Base-by-base conservation (phyloP, 2,888 invertebrate species). In the Agrochola lychnidis region DNA sequence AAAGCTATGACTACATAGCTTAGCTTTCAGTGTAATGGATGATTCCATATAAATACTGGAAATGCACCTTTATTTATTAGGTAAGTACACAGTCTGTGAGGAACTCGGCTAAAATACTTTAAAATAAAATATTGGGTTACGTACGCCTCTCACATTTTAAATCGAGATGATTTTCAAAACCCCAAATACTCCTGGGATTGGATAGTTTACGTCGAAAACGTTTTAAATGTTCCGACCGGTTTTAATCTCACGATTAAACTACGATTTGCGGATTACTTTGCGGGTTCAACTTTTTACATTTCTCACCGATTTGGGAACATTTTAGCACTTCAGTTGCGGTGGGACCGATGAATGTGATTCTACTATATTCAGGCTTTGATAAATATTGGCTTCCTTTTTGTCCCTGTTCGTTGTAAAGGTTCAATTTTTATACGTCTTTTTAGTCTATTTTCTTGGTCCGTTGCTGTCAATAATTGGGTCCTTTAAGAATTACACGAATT, bases 121-220 rank as follows among this genome's bases (percentile, higher is more conserved):
- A 63, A 66, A n/a, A 56, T 48, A 59, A 16, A 67, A 59, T 5
- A 57, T 48, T 57, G 1, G 16, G 9, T 6, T 36, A 1, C 45
- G 0, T n/a, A 66, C 40, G 36, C 48, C 42, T 69, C 5, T 22
- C 19, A 36, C 22, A 72, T 76, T 79, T 86, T 75, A 76, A 76
- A 77, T 70, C 30, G 48, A 56, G 30, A n/a, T 81, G 77, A 79
- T 81, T 76, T 81, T 78, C 59, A 64, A 70, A 57, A 76, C 69
- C 71, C 42, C n/a, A 71, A 87, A 78, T 61, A 30, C 75, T 64
- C 36, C 48, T 53, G 48, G 19, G 76, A 76, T 76, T 63, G 64
- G 22, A 70, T 73, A 76, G 76, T 84, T 86, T 67, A 82, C 82
- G n/a, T 76, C 22, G 67, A 76, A 85, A 85, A 76, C 59, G 71